A percentile compares a stretch with the other conserved stretches of the same genome.
phyloP scores from a whole-genome alignment of 2,888 invertebrate genomes.

The Macrophya alboannulata region DNA sequence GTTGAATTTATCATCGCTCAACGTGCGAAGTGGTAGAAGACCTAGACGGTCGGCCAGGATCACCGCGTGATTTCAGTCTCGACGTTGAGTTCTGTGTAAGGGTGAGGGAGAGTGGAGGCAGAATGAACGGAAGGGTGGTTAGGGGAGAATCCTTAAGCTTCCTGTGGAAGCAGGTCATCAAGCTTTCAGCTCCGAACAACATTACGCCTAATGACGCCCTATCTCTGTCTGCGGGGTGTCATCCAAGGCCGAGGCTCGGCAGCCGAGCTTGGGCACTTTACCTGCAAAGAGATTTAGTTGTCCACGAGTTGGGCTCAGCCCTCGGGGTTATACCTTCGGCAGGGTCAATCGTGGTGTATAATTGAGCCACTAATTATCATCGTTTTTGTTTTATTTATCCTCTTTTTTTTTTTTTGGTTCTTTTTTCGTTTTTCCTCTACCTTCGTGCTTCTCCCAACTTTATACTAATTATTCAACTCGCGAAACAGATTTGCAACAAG shows the following conservation, averaged over 20 bases:
- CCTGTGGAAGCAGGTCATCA: slow-evolving; percentile 34
- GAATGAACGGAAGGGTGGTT: neutral
- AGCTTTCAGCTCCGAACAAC: slow-evolving; percentile 47
- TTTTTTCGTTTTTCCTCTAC: neutral
- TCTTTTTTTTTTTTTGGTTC: neutral
- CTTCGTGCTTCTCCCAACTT: neutral
- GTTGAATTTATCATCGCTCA: neutral
- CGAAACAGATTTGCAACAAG: neutral
- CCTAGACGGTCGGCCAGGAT: slow-evolving; percentile 4
- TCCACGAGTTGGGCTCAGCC: slow-evolving; percentile 11
- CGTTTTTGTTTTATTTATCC: neutral
- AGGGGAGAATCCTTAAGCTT: slow-evolving; percentile 11
- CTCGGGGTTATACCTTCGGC: neutral
- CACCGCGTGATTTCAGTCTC: neutral
- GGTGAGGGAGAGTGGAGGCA: neutral
- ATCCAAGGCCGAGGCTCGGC: neutral
- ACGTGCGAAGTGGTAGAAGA: neutral
- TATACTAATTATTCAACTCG: slow-evolving; percentile 31
- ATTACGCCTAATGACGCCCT: slow-evolving; percentile 32
- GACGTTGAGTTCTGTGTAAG: neutral
- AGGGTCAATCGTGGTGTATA: slow-evolving; percentile 28
- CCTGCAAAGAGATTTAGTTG: slow-evolving; percentile 19
- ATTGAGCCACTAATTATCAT: slow-evolving; percentile 42
- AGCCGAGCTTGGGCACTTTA: neutral
- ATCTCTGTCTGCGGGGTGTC: slow-evolving; percentile 24